These are phyloP conservation scores for Acanthisitta chloris DNA, from an alignment of 2,113 vertebrate genomes.

Conservation along the genomic window DNA sequence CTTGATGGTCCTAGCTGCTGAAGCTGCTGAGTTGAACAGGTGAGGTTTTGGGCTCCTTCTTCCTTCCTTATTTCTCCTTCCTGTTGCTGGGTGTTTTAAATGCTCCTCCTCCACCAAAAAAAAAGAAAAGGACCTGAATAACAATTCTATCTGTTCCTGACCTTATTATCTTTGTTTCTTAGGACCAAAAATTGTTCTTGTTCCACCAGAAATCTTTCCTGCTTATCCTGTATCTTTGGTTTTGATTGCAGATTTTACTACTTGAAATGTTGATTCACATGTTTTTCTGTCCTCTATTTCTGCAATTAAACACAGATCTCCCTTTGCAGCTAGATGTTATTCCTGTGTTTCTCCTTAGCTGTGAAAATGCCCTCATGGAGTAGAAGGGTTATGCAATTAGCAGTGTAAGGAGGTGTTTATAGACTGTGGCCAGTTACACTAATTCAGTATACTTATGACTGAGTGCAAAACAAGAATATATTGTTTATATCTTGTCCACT, in stretches of 20 bases:
- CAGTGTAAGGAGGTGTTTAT: background rate
- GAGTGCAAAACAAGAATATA: background rate
- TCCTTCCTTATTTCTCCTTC: background rate
- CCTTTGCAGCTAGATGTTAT: background rate
- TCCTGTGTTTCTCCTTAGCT: background rate
- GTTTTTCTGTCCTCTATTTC: background rate
- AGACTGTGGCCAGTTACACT: background rate
- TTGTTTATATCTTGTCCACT: background rate
- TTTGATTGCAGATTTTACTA: background rate
- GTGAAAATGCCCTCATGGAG: background rate
- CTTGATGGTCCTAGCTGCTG: background rate
- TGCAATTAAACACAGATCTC: background rate
- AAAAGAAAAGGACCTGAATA: too few relatives aligned
- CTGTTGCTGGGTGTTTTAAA: background rate
- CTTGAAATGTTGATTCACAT: background rate
- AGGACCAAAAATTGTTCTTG: background rate
- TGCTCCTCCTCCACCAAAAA: background rate
- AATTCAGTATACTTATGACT: background rate
- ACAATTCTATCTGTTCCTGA: background rate
- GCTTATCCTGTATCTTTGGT: background rate
- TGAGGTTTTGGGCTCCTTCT: background rate
- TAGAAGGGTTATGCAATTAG: background rate
- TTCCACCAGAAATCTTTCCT: background rate
- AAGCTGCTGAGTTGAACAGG: background rate
- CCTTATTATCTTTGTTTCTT: background rate